These are phyloP conservation scores for Gymnoscelis rufifasciata DNA, from an alignment of 2,888 invertebrate genomes.

Conservation along the genomic window DNA sequence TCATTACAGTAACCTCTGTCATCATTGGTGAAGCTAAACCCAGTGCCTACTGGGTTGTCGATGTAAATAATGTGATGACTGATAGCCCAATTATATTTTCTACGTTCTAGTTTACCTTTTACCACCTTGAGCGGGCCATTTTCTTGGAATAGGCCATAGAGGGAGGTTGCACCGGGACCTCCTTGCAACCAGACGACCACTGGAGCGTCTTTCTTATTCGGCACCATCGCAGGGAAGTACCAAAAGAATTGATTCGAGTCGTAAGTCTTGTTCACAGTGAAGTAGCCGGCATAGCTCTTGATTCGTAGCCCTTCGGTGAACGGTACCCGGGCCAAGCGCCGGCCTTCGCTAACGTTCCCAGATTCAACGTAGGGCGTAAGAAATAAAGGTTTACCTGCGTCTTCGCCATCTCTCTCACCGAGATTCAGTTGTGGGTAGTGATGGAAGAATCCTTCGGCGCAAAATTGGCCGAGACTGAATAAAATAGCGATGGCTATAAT, in stretches of 20 bases:
- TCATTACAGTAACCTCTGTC: conserved; percentile 88
- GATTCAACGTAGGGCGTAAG: conserved; percentile 86
- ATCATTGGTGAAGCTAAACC: conserved; percentile 91
- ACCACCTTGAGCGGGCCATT: conserved; percentile 83
- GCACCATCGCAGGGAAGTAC: conserved; percentile 89
- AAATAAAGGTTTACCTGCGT: conserved; percentile 82
- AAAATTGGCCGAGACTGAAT: conserved; percentile 39
- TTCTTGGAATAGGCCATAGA: conserved; percentile 90
- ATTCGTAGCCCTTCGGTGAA: conserved; percentile 80
- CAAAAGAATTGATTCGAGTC: conserved; percentile 94
- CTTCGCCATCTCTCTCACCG: conserved; percentile 50
- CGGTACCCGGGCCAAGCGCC: conserved; percentile 73
- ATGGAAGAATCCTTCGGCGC: conserved; percentile 50
- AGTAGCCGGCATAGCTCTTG: conserved; percentile 87
- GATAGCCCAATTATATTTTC: conserved; percentile 88
- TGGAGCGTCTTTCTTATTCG: conserved; percentile 78
- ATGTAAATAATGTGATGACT: conserved; percentile 91
- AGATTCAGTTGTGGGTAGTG: conserved; percentile 56
- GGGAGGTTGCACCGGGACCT: conserved; percentile 89
- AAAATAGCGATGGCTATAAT: conserved; percentile 27
- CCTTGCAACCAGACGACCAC: conserved; percentile 92
- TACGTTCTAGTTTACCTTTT: conserved; percentile 66
- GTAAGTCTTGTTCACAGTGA: conserved; percentile 88
- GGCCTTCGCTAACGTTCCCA: conserved; percentile 84
- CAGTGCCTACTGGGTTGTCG: conserved; percentile 95